Base-by-base conservation (phyloP, 2,888 invertebrate genomes). In the Atethmia centrago region DNA sequence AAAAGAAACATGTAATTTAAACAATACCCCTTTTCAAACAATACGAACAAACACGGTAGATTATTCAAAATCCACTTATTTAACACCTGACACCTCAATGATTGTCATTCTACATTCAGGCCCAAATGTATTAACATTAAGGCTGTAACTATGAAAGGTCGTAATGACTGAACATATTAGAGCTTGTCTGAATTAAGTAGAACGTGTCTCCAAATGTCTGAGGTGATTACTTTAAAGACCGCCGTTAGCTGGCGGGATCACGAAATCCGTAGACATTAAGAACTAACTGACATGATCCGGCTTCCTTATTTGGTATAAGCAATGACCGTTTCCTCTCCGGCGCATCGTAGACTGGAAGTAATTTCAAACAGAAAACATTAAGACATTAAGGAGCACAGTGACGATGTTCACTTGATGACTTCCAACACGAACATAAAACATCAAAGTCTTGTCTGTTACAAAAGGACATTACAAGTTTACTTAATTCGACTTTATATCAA, bases 141-240 rank as follows among this genome's bases (percentile, higher is more conserved):
- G 85, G 79, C 64, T 80, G 80, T 74, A 77, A 82, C 85, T 85
- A 87, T 87, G 84, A 86, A 84, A 87, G 83, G 85, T 76, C 79
- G 82, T 87, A 88, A 88, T 85, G 86, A 85, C 83, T 72, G 84
- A 88, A 90, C 88, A 87, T 90, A 90, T 92, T 91, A 90, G 89
- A 88, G 89, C 85, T 85, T 88, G 82, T 85, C 83, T 86, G 80
- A 90, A 91, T 92, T 90, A 90, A 88, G 85, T 84, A 83, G 85
- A 87, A 89, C 89, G 87, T 87, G 89, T 88, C 90, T 86, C 85
- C 81, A 84, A 88, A 89, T 87, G 87, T 84, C 83, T 85, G 61
- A 84, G 82, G 87, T 85, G 85, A 91, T 92, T 91, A 90, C 88
- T 89, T 89, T 88, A 88, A 90, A 87, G 79, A 76, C 74, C 84